phyloP scores from a whole-genome alignment of 2,113 vertebrate species.

The Peromyscus leucopus region DNA sequence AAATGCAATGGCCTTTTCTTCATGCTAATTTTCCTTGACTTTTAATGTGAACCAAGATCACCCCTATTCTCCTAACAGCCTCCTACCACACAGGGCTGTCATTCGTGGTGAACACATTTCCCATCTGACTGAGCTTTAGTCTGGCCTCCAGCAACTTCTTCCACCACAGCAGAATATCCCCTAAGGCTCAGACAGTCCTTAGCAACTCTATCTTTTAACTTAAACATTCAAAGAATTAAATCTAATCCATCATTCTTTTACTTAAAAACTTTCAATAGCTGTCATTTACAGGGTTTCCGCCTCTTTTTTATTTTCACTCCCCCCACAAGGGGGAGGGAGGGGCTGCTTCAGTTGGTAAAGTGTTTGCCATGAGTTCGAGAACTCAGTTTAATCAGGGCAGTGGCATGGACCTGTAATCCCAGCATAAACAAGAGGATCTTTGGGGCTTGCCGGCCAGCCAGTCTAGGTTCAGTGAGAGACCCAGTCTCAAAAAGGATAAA shows the following conservation, averaged over 20 bases:
- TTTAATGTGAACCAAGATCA: constrained; percentile 54
- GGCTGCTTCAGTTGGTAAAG: neutral
- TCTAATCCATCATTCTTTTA: constrained; percentile 27
- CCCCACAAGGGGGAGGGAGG: neutral
- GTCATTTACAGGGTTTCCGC: constrained; percentile 20
- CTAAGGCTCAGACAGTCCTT: constrained; percentile 25
- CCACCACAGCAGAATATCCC: constrained; percentile 36
- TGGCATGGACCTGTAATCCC: neutral
- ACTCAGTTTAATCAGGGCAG: neutral
- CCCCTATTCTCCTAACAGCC: constrained; percentile 12
- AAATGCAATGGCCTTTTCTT: constrained; percentile 60
- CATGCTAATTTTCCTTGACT: constrained; percentile 53
- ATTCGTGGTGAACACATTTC: constrained; percentile 46
- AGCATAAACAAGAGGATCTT: neutral
- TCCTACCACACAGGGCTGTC: constrained; percentile 23
- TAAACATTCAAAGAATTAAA: neutral
- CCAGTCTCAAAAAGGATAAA: neutral
- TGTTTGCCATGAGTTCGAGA: neutral
- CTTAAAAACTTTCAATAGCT: constrained; percentile 42
- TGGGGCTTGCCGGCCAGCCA: neutral
- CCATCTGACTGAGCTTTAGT: constrained; percentile 36
- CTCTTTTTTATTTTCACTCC: neutral
- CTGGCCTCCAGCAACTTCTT: constrained; percentile 36
- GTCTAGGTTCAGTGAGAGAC: neutral
- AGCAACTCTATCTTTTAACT: constrained; percentile 29